phyloP scores from a whole-genome alignment of 2,113 vertebrate species.

The Lagopus leucura region DNA sequence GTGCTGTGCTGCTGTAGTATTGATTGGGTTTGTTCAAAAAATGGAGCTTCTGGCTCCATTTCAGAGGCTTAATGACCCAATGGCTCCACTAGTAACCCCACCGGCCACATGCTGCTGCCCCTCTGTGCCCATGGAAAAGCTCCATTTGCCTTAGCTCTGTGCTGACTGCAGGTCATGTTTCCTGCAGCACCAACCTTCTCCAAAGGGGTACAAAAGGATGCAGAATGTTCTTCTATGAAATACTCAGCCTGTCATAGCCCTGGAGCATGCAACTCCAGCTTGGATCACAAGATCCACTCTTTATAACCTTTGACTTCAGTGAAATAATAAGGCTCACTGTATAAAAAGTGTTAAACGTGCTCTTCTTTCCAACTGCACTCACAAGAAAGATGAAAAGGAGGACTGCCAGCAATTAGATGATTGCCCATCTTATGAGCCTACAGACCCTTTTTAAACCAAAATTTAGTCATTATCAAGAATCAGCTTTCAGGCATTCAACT shows the following conservation, averaged over 20 bases:
- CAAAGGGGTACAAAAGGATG: not conserved
- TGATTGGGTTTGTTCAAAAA: not conserved
- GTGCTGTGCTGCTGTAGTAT: not conserved
- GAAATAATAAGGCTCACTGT: not conserved
- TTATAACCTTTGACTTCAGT: constrained; percentile 5
- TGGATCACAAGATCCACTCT: not conserved
- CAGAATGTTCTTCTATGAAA: not conserved
- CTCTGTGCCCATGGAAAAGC: not conserved
- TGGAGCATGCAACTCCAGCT: not conserved
- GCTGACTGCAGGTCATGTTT: rapidly evolving
- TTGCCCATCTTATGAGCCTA: constrained; percentile 30
- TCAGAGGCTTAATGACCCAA: not conserved
- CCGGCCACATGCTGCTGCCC: not conserved
- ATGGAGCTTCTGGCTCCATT: not conserved
- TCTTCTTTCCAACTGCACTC: constrained; percentile 30
- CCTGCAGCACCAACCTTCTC: not conserved
- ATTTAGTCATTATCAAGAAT: constrained; percentile 42
- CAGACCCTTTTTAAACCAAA: constrained; percentile 43
- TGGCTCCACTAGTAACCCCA: not conserved
- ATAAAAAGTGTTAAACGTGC: constrained; percentile 31
- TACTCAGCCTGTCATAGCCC: not conserved
- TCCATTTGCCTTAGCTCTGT: not conserved
- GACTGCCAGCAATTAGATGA: constrained; percentile 51
- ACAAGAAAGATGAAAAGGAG: constrained; percentile 29
- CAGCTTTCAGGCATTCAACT: constrained; percentile 36